phyloP scores from a whole-genome alignment of 1,140 invertebrate species.

The Drosophila varians region DNA sequence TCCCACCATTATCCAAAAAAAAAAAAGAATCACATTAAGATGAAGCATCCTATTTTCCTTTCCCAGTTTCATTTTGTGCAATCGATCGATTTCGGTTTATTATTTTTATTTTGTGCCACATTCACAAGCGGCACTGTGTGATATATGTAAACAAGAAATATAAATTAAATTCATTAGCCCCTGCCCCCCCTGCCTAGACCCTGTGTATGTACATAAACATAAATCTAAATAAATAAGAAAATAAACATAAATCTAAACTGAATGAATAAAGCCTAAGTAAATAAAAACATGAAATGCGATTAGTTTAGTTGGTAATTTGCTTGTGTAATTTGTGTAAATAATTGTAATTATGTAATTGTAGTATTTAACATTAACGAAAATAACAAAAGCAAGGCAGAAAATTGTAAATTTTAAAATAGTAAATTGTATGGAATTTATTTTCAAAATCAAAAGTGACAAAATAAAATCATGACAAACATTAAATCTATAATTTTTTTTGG shows the following conservation, averaged over 20 bases:
- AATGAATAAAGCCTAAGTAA: slow-evolving; percentile 51
- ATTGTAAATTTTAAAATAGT: slow-evolving; percentile 33
- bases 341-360: slow-evolving; percentile 71
- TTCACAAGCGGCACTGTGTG: slow-evolving; percentile 54
- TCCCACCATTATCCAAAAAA: slow-evolving; percentile 36
- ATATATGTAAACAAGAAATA: slow-evolving; percentile 72
- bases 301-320: slow-evolving; percentile 62
- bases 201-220: slow-evolving; percentile 66
- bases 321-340: slow-evolving; percentile 67
- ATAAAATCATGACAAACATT: slow-evolving; percentile 36
- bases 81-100: slow-evolving; percentile 33
- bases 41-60: slow-evolving; percentile 59
- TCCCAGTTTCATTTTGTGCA: slow-evolving; percentile 58
- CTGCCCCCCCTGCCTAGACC: not conserved
- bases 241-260: slow-evolving; percentile 54
- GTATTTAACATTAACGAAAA: slow-evolving; percentile 30
- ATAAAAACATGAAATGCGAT: slow-evolving; percentile 58
- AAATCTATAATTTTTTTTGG: slow-evolving; percentile 5
- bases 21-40: slow-evolving; percentile 5
- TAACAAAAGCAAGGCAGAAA: slow-evolving; percentile 16
- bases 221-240: slow-evolving; percentile 24
- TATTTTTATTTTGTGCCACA: slow-evolving; percentile 50
- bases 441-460: slow-evolving; percentile 43
- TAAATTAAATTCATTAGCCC: slow-evolving; percentile 63
- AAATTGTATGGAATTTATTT: slow-evolving; percentile 64